A percentile compares a stretch with the other conserved stretches of the same genome.
Conservation (phyloP, 2,797 vertebrate genomes). For the Megalops cyprinoides region DNA sequence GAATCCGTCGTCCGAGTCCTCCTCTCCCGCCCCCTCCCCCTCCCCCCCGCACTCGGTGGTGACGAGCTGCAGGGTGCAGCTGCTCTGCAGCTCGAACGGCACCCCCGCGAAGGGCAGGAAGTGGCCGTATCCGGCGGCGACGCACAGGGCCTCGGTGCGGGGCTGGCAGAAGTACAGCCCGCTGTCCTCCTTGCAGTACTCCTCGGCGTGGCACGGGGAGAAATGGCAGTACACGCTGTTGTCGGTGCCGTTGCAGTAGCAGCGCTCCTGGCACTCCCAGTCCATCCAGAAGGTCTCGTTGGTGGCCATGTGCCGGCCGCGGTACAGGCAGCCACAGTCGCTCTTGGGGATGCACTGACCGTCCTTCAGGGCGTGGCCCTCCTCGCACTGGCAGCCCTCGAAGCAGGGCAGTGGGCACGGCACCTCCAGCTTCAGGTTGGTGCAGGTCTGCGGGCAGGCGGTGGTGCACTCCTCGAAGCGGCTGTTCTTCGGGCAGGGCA, state of each 20-base stretch:
- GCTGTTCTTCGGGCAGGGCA: constrained; percentile 91
- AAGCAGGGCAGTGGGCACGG: constrained; percentile 82
- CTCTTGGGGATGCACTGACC: constrained; percentile 81
- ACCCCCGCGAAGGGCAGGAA: constrained; percentile 88
- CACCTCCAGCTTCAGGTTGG: constrained; percentile 72
- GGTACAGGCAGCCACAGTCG: constrained; percentile 89
- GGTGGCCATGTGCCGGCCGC: constrained; percentile 84
- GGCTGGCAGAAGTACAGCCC: constrained; percentile 86
- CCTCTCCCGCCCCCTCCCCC: constrained; percentile 29
- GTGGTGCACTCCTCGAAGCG: constrained; percentile 93
- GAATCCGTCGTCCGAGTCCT: constrained; percentile 56
- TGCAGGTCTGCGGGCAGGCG: constrained; percentile 86
- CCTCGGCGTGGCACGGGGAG: constrained; percentile 81
- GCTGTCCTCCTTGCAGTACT: constrained; percentile 87
- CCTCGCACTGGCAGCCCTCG: constrained; percentile 93
- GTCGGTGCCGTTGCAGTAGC: constrained; percentile 95
- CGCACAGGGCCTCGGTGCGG: constrained; percentile 87
- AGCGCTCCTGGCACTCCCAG: constrained; percentile 91
- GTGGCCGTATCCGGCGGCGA: constrained; percentile 89
- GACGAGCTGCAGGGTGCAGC: constrained; percentile 85
- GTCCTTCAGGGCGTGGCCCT: constrained; percentile 83
- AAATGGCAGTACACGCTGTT: constrained; percentile 90
- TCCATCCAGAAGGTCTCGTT: constrained; percentile 97
- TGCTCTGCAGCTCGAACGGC: constrained; percentile 96
- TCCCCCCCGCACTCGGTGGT: constrained; percentile 71